A percentile compares a stretch with the other conserved stretches of the same genome.
Evolutionary conservation across 2,888 invertebrate genomes (phyloP).

Genomic region (Machimus rusticus): DNA sequence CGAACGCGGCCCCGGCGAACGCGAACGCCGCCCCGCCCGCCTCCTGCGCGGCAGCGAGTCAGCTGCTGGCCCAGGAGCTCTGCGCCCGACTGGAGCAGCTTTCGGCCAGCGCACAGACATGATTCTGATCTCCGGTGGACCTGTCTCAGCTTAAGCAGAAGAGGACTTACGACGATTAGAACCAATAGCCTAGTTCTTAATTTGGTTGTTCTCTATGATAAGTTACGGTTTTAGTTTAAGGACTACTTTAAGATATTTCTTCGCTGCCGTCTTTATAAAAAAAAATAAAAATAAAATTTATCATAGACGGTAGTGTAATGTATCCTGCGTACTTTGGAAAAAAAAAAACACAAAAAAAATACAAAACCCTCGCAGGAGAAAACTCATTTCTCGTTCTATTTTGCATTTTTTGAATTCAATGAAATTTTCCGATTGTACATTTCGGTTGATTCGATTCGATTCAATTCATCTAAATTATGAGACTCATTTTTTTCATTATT

Average conservation of each 20-base stretch:
- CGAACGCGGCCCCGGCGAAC: background rate
- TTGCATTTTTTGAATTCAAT: background rate
- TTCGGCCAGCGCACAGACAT: slow-evolving; percentile 62
- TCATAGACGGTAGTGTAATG: background rate
- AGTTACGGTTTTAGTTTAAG: slow-evolving; percentile 39
- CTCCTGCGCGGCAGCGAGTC: slow-evolving; percentile 58
- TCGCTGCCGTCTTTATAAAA: background rate
- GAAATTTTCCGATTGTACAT: background rate
- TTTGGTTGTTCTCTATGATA: slow-evolving; percentile 37
- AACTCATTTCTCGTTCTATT: background rate
- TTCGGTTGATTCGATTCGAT: background rate
- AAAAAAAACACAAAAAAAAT: background rate
- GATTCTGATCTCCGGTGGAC: slow-evolving; percentile 52
- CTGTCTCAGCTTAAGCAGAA: slow-evolving; percentile 25
- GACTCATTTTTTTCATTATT: slow-evolving; percentile 3
- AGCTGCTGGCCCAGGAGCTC: slow-evolving; percentile 65
- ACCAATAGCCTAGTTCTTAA: slow-evolving; percentile 25
- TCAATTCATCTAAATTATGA: slow-evolving; percentile 19
- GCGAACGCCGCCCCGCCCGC: slow-evolving; percentile 50
- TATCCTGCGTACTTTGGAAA: background rate
- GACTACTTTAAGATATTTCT: background rate
- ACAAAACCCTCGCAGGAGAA: background rate
- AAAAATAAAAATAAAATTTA: background rate
- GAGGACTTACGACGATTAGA: slow-evolving; percentile 33
- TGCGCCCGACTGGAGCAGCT: slow-evolving; percentile 66